phyloP scores from a whole-genome alignment of 2,888 invertebrate species.

The Andrena trimmerana region DNA sequence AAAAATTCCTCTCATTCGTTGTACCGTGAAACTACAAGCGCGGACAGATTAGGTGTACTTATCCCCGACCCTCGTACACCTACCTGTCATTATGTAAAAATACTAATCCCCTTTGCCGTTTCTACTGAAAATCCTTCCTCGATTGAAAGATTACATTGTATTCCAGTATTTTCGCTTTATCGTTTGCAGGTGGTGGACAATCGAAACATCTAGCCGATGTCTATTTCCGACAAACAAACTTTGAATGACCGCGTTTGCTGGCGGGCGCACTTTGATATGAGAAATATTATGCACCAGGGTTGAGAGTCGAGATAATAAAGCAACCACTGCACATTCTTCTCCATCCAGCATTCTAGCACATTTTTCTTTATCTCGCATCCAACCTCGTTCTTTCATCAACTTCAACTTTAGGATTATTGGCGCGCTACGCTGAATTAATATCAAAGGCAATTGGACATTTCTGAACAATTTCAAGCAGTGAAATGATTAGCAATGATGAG shows the following conservation, averaged over 20 bases:
- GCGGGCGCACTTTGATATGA: conserved; percentile 30
- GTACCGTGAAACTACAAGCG: conserved; percentile 56
- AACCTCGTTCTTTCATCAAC: neutral
- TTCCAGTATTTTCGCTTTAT: conserved; percentile 25
- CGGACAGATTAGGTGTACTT: conserved; percentile 62
- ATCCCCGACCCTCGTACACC: conserved; percentile 58
- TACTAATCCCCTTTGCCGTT: conserved; percentile 73
- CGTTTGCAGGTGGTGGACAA: conserved; percentile 20
- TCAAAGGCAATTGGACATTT: neutral
- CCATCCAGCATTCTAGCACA: conserved; percentile 34
- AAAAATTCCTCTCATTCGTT: conserved; percentile 44
- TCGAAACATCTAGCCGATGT: neutral
- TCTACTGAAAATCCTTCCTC: neutral
- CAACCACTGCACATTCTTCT: conserved; percentile 57
- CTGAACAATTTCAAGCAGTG: neutral
- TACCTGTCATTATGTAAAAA: conserved; percentile 70
- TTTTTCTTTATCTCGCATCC: conserved; percentile 34
- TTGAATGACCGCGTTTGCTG: conserved; percentile 29
- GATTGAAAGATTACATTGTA: conserved; percentile 37
- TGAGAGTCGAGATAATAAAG: conserved; percentile 52
- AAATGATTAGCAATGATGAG: neutral
- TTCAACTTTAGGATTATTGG: neutral
- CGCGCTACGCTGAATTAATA: neutral
- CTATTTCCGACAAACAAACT: conserved; percentile 20
- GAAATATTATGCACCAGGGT: conserved; percentile 53